These are phyloP conservation scores for Turnix velox DNA, from an alignment of 2,113 vertebrate species.

Conservation along the genomic window DNA sequence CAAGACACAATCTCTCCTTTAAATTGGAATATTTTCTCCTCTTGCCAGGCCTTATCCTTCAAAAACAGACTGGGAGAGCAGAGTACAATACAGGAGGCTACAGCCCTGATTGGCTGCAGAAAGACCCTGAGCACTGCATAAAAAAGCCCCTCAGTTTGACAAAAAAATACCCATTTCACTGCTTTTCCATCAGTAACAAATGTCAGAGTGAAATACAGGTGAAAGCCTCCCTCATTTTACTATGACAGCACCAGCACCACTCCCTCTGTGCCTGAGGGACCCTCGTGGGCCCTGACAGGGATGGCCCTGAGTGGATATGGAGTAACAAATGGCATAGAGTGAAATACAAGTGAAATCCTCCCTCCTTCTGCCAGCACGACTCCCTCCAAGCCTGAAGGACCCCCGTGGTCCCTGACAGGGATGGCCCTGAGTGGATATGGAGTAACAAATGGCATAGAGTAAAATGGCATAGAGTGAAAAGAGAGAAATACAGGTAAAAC, in stretches of 20 bases:
- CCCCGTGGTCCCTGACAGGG: too few relatives aligned
- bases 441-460: too few relatives aligned
- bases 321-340: too few relatives aligned
- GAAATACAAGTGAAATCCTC: too few relatives aligned
- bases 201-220: accelerated
- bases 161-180: accelerated
- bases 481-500: too few relatives aligned
- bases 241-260: accelerated
- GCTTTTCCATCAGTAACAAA: accelerated
- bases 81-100: accelerated
- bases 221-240: accelerated
- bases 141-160: accelerated
- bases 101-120: accelerated
- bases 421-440: too few relatives aligned
- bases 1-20: background rate
- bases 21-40: accelerated
- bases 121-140: accelerated
- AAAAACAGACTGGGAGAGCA: background rate
- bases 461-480: too few relatives aligned
- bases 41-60: background rate
- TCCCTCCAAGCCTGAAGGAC: too few relatives aligned
- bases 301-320: accelerated
- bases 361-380: too few relatives aligned
- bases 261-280: accelerated
- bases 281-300: too few relatives aligned